Base-by-base conservation (phyloP, 2,113 vertebrate species). In the Silurus meridionalis region DNA sequence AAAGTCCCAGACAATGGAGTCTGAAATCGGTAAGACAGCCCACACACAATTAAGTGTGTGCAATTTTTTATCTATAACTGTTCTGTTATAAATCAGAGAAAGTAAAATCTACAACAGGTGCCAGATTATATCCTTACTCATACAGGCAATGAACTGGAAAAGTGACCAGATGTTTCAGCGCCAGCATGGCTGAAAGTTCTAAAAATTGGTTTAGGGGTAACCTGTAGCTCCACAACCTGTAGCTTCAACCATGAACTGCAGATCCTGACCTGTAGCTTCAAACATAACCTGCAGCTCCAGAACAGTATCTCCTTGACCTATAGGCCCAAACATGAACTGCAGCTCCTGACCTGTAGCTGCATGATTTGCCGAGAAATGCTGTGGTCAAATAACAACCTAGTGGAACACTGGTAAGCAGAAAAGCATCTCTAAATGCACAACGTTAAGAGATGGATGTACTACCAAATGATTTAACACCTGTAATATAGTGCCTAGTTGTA, bases 1-100 rank as follows among this genome's bases (percentile, higher is more conserved):
- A 66, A 79, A 72, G 83, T 85, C 83, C 37, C 66, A 80, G 85
- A 83, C 85, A 52, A 64, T 66, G 3, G 50, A 7, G 81, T 80
- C 37, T 81, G 61, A 52, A 57, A 19, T 86, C 60, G 78, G 15
- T 64, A 19, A 8, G 23, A 66, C 15, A 66, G 50, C 13, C n/a
- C 11, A 55, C 57, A 61, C 57, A 60, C 28, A 61, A 48, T 17
- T 48, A 48, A 61, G 28, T 78, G 57, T 78, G 13, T 80, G 78
- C 28, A 23, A 63, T 80, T 14, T 14, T 60, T 37, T 19, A 64
- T 83, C 14, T 55, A 55, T 37, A 37, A 37, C 15, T 37, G 52
- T 79, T 79, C 8, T 58, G 55, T 19, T 37, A 79, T 55, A 58
- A 79, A 79, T 58, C 58, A 15, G n/a, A 79, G 55, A 58, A 78